phyloP scores from a whole-genome alignment of 2,113 vertebrate genomes.

The Podiceps cristatus region DNA sequence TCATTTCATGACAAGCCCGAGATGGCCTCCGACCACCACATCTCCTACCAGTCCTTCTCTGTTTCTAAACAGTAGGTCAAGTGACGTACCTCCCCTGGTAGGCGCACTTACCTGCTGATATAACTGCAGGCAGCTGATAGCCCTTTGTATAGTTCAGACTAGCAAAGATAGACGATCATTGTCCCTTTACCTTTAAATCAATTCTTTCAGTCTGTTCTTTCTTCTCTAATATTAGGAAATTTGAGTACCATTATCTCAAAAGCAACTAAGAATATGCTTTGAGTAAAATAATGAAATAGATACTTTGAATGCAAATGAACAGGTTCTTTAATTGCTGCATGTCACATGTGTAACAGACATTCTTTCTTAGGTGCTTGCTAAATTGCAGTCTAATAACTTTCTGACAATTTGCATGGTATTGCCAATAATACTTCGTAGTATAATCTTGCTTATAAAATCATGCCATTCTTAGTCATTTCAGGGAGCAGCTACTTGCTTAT shows the following conservation, averaged over 20 bases:
- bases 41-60: no score
- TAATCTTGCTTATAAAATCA: slow-evolving; percentile 15
- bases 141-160: background rate
- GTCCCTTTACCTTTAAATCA: background rate
- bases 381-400: background rate
- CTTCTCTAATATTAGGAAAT: background rate
- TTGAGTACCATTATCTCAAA: background rate
- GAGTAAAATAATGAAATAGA: background rate
- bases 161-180: background rate
- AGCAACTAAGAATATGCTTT: background rate
- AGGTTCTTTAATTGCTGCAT: slow-evolving; percentile 2
- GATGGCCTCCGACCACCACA: no score
- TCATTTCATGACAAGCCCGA: no score
- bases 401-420: background rate
- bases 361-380: background rate
- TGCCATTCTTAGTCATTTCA: background rate
- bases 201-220: background rate
- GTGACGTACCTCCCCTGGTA: no score
- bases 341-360: background rate
- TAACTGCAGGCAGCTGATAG: background rate
- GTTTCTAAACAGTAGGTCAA: no score
- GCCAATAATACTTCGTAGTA: background rate
- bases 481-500: background rate
- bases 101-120: no score
- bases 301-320: background rate